Evolutionary conservation across 2,888 invertebrate genomes (phyloP), one percentile per base, ranked within the genome.

Genomic region (Drosophila infuscata): DNA sequence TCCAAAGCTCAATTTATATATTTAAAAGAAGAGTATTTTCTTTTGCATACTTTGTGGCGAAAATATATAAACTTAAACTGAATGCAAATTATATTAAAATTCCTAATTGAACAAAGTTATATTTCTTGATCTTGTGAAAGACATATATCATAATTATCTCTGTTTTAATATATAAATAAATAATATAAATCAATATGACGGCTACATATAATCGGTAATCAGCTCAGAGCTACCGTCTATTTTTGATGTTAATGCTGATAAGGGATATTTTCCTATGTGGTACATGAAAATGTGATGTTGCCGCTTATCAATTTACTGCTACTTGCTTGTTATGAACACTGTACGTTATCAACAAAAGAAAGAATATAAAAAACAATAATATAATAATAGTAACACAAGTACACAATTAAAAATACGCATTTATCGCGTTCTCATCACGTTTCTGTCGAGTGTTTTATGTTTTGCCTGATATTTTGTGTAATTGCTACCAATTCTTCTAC

Each of bases 361-460:
- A 7, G 2, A 53, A 17, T 25, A 5, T 15, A 15, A 20, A 35
- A 54, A 17, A 17, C 15, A 25, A 25, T 25, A 46, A 8, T 2
- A 36, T 2, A 36, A 54, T 8, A 12, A 54, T 17, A 17, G 25
- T 25, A 25, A 25, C 2, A 25, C 25, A 3, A 25, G 25, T 25
- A 25, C 25, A 36, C 12, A 32, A 7, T 51, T 48, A 67, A 38
- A 63, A 32, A 62, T 59, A 48, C 25, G 11, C 32, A 3, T 57
- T 61, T 61, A 48, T 35, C 43, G 29, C 25, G 32, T 32, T 48
- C 17, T 2, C 68, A 76, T 70, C 83, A 83, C 83, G 86, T 82
- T 85, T 88, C 72, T 36, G 43, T 85, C 74, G 77, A 74, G 66
- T 82, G 81, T 54, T 33, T 38, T 51, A 30, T 51, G 59, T 33